Evolutionary conservation across 1,140 invertebrate genomes (phyloP).

Genomic region (Drosophila azteca): DNA sequence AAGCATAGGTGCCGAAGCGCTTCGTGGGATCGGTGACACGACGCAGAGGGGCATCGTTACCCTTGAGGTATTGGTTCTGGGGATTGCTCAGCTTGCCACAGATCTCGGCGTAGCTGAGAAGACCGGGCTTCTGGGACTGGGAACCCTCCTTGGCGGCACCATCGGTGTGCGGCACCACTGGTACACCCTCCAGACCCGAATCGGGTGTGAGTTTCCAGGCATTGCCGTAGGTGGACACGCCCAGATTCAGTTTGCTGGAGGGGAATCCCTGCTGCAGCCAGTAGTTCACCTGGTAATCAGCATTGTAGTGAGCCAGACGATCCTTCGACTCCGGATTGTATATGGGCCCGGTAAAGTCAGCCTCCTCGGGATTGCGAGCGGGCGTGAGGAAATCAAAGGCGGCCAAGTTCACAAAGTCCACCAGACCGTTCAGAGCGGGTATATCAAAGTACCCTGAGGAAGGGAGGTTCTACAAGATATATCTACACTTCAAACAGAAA

Average conservation of each 20-base stretch:
- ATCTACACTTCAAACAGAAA: neutral
- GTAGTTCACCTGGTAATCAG: conserved; percentile 86
- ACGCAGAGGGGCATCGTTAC: conserved; percentile 87
- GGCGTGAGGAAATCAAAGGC: conserved; percentile 92
- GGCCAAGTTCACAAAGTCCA: conserved; percentile 92
- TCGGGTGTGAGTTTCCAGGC: conserved; percentile 91
- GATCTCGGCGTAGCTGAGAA: conserved; percentile 92
- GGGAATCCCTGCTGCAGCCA: conserved; percentile 88
- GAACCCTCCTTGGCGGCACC: conserved; percentile 86
- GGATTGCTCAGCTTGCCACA: conserved; percentile 88
- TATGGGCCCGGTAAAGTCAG: conserved; percentile 89
- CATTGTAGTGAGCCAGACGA: conserved; percentile 87
- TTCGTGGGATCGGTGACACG: conserved; percentile 90
- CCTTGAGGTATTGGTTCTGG: conserved; percentile 85
- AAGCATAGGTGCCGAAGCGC: conserved; percentile 90
- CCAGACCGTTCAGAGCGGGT: conserved; percentile 87
- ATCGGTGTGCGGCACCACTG: conserved; percentile 88
- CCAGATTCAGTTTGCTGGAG: conserved; percentile 91
- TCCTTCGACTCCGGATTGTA: conserved; percentile 86
- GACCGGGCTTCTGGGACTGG: conserved; percentile 89
- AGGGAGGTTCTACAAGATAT: conserved; percentile 7
- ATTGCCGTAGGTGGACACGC: conserved; percentile 92
- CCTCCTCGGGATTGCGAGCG: conserved; percentile 89
- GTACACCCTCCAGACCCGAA: conserved; percentile 89
- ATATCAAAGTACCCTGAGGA: conserved; percentile 91